phyloP scores from a whole-genome alignment of 2,113 vertebrate genomes.

The Pavo muticus region DNA sequence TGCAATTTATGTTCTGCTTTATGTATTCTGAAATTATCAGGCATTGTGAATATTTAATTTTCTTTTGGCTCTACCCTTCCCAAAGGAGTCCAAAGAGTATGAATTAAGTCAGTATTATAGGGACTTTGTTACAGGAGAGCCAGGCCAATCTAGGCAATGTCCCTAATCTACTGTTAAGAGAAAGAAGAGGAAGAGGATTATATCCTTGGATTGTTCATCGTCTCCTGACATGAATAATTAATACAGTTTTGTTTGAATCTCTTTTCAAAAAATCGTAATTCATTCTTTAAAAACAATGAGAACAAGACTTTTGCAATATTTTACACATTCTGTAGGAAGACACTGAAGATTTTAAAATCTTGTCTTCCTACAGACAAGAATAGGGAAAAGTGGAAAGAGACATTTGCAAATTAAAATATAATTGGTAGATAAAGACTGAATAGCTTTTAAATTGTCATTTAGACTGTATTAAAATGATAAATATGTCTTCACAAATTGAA shows the following conservation, averaged over 20 bases:
- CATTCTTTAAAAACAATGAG: background rate
- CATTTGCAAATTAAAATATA: conserved; percentile 34
- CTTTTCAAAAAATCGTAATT: background rate
- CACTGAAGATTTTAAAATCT: background rate
- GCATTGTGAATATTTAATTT: background rate
- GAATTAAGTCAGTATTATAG: background rate
- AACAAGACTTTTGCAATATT: background rate
- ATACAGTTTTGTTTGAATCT: background rate
- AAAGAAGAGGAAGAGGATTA: background rate
- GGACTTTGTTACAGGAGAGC: background rate
- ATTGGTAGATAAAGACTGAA: background rate
- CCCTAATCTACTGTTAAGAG: background rate
- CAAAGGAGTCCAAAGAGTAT: background rate
- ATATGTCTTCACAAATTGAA: conserved; percentile 32
- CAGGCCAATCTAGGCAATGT: background rate
- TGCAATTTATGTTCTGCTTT: background rate
- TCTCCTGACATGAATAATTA: background rate
- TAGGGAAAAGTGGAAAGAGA: background rate
- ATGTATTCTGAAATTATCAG: background rate
- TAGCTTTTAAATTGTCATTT: conserved; percentile 6
- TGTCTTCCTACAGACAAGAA: background rate
- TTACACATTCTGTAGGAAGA: background rate
- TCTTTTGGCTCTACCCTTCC: background rate
- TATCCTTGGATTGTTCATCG: background rate
- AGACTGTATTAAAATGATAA: conserved; percentile 27